Evolutionary conservation across 1,140 invertebrate genomes (phyloP), one percentile per base, ranked within the genome.

Genomic region (Charaxes varanes): DNA sequence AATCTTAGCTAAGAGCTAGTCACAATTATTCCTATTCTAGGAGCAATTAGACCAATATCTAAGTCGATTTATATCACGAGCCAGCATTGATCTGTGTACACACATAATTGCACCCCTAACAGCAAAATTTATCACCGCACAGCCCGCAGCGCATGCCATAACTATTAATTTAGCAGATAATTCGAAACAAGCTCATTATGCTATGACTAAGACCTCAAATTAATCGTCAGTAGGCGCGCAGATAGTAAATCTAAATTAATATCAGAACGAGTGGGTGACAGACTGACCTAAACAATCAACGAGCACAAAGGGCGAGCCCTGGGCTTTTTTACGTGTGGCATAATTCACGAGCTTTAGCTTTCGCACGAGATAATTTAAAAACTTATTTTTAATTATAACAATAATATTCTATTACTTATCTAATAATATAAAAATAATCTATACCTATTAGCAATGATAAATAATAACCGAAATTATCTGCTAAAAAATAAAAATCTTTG

Each of bases 161-260:
- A 40, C 40, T 47, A 53, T 53, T 47, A 53, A 53, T 53, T 53
- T 41, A 38, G 36, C 22, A 42, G 50, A 53, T 53, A 53, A 53
- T 41, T 47, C 50, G 33, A 34, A 61, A 65, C 62, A 59, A 65
- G 53, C 58, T 63, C 52, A 63, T 67, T 71, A 65, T 53, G 32
- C 54, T 41, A 51, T 67, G 62, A 70, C 63, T 67, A 60, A 67
- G 53, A 56, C 41, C 40, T 55, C 49, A 56, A 62, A 62, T 63
- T 65, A 68, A 62, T 58, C 52, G 53, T 44, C 43, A 51, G 51
- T 69, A 58, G 54, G 50, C 49, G 41, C 53, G 47, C 48, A 55
- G 62, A 67, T 70, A 57, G 59, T 66, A 66, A 62, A 71, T 71
- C 56, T 71, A 65, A 70, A 62, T 71, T 62, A 71, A 68, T 70